phyloP scores from a whole-genome alignment of 2,888 invertebrate species.

The Drosophila atroscutellata region DNA sequence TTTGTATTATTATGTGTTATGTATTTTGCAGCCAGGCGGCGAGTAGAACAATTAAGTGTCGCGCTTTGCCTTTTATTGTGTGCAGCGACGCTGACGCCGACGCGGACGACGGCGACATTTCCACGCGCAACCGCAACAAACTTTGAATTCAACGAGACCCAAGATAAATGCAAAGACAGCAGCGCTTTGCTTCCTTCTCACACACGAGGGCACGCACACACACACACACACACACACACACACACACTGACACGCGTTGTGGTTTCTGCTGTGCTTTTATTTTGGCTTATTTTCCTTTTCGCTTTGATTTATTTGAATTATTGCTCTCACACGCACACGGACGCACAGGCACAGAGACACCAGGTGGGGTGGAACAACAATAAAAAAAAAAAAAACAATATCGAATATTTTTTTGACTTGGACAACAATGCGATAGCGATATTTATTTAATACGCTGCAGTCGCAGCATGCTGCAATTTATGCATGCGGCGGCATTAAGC shows the following conservation, averaged over 20 bases:
- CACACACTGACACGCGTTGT: slow-evolving; percentile 23
- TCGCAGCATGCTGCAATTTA: slow-evolving; percentile 55
- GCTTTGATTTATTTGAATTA: slow-evolving; percentile 45
- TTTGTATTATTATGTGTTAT: slow-evolving; percentile 39
- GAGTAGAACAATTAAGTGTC: slow-evolving; percentile 61
- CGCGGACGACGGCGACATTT: slow-evolving; percentile 63
- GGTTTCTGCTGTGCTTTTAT: slow-evolving; percentile 39
- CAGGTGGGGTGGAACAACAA: slow-evolving; percentile 30
- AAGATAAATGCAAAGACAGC: slow-evolving; percentile 33
- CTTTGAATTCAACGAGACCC: slow-evolving; percentile 40
- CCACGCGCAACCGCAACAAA: slow-evolving; percentile 63
- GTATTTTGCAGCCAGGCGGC: slow-evolving; percentile 81
- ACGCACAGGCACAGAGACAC: slow-evolving; percentile 26
- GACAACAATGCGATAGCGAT: slow-evolving; percentile 38
- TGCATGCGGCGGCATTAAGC: slow-evolving; percentile 62
- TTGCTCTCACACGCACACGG: slow-evolving; percentile 24
- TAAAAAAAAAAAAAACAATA: slow-evolving; percentile 28
- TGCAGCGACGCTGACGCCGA: slow-evolving; percentile 74
- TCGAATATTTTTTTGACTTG: slow-evolving; percentile 21
- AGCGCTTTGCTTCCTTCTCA: slow-evolving; percentile 48
- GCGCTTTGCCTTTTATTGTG: slow-evolving; percentile 51
- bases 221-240: slow-evolving; percentile 2
- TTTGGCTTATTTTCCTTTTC: slow-evolving; percentile 40
- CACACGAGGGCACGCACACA: slow-evolving; percentile 19
- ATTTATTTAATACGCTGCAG: slow-evolving; percentile 40